These are phyloP conservation scores for Cairina moschata DNA, from an alignment of 2,113 vertebrate species.

Conservation along the genomic window DNA sequence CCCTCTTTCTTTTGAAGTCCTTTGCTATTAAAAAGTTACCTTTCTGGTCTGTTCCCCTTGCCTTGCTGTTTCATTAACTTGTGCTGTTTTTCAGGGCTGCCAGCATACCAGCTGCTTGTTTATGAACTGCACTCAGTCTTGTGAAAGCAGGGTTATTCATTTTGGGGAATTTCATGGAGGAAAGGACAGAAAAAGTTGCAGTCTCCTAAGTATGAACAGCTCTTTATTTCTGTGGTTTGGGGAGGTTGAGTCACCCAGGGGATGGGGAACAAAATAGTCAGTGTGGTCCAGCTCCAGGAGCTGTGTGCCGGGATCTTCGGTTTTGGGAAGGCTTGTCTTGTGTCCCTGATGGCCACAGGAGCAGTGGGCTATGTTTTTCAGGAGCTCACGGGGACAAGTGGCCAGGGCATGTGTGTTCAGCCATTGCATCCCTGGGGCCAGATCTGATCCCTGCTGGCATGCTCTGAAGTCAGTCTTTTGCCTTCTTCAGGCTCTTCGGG, in stretches of 20 bases:
- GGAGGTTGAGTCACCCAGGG: not conserved
- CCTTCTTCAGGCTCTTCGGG: not conserved
- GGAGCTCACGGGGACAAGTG: not conserved
- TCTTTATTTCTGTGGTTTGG: not conserved
- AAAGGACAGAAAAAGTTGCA: not conserved
- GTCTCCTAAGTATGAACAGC: not conserved
- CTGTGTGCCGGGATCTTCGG: not conserved
- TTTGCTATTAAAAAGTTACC: not conserved
- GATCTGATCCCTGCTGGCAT: not conserved
- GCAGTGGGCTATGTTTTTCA: not conserved
- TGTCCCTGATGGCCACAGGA: not conserved
- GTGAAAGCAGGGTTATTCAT: not conserved
- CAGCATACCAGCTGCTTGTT: not conserved
- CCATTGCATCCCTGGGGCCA: not conserved
- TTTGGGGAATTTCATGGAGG: not conserved
- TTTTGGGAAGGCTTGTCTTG: not conserved
- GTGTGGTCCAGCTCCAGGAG: not conserved
- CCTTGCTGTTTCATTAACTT: not conserved
- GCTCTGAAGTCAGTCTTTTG: not conserved
- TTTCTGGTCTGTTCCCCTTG: not conserved
- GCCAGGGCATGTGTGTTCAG: not conserved
- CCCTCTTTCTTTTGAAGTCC: not conserved
- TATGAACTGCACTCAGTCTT: not conserved
- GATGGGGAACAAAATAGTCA: not conserved
- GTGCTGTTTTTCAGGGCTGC: not conserved